Conservation (phyloP, 2,888 invertebrate genomes). For the Nomada hirtipes region DNA sequence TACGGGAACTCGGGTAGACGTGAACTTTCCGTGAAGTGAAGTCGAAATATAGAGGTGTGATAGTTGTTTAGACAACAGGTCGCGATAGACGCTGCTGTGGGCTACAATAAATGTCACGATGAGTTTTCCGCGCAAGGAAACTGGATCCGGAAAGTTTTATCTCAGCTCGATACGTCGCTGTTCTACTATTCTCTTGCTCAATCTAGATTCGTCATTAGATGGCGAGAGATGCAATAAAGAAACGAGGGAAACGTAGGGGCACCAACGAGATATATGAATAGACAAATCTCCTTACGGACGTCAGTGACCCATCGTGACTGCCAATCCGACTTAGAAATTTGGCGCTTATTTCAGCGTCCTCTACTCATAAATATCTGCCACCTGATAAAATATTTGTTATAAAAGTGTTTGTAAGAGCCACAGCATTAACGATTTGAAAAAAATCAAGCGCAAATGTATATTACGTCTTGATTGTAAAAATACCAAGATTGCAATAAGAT, state of each 20-base stretch:
- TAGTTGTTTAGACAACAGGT: conserved; percentile 38
- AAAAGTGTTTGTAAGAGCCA: too few relatives aligned
- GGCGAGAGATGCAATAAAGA: conserved; percentile 45
- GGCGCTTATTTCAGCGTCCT: too few relatives aligned
- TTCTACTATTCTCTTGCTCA: neutral
- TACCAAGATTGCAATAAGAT: too few relatives aligned
- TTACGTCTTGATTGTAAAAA: too few relatives aligned
- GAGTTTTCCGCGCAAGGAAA: conserved; percentile 2
- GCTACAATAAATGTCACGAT: conserved; percentile 27
- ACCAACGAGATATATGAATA: conserved; percentile 8
- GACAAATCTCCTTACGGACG: too few relatives aligned
- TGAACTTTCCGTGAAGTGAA: conserved; percentile 44
- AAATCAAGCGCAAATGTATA: too few relatives aligned
- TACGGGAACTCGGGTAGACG: conserved; percentile 39
- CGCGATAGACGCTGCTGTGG: conserved; percentile 26
- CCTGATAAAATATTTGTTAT: too few relatives aligned
- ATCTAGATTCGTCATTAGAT: conserved; percentile 28
- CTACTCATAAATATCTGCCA: too few relatives aligned
- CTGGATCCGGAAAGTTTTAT: neutral
- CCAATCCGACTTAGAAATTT: too few relatives aligned
- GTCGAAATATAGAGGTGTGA: conserved; percentile 43
- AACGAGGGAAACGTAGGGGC: conserved; percentile 43
- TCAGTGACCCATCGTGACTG: too few relatives aligned
- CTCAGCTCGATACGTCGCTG: conserved; percentile 1
- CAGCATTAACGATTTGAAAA: too few relatives aligned